Conservation (phyloP, 1,140 invertebrate species). For the Bombus picipes region DNA sequence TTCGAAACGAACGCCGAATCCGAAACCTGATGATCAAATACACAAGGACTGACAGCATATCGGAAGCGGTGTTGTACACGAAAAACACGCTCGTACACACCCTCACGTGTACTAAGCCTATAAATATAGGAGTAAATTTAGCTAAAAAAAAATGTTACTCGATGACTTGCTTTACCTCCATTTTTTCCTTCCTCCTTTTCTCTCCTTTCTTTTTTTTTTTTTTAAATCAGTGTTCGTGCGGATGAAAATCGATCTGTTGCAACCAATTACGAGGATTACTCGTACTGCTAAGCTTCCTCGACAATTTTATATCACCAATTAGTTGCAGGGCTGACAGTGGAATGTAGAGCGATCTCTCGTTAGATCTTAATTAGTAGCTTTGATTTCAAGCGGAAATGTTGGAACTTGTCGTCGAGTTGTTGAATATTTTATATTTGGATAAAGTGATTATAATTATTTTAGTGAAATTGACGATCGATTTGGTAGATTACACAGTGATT, state of each 20-base stretch:
- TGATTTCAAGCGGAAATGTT: background rate
- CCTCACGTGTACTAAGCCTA: background rate
- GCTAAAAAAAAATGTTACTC: background rate
- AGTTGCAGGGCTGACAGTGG: background rate
- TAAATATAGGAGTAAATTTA: constrained; percentile 37
- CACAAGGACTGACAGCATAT: background rate
- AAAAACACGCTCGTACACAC: background rate
- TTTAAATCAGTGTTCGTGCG: background rate
- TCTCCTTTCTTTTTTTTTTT: no score
- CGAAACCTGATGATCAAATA: constrained; percentile 48
- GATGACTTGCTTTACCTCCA: background rate
- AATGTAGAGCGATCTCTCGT: background rate
- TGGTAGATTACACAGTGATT: no score
- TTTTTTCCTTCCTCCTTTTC: background rate
- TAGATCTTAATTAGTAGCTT: background rate
- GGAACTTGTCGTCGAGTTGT: background rate
- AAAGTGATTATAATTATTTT: no score
- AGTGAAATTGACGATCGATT: no score
- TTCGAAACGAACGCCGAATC: constrained; percentile 20
- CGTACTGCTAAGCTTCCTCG: background rate
- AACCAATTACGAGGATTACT: constrained; percentile 16
- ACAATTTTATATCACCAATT: constrained; percentile 18
- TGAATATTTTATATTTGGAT: no score
- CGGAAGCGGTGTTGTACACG: no score
- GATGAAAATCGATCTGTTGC: background rate